Percentiles rank a stretch among this genome's conserved stretches.
Evolutionary conservation across 1,140 invertebrate genomes (phyloP).

Genomic region (Aphaenogaster ashmeadi): DNA sequence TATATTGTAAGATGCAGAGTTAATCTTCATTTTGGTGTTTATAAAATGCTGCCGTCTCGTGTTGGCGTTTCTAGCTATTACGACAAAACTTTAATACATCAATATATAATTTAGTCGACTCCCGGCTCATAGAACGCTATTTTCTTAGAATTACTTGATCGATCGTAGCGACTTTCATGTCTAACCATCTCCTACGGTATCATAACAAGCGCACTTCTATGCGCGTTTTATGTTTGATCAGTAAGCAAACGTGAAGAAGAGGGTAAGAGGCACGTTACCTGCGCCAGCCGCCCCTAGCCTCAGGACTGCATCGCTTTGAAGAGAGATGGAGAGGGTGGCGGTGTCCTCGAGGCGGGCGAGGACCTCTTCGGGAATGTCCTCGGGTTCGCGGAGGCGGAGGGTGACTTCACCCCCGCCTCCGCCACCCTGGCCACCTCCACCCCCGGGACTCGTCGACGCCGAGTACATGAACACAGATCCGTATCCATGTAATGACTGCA

Average conservation of each 20-base stretch:
- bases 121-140: constrained; percentile 1
- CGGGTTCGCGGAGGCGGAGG: constrained; percentile 87
- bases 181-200: constrained; percentile 33
- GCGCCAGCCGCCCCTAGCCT: constrained; percentile 85
- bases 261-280: constrained; percentile 77
- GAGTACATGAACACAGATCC: constrained; percentile 88
- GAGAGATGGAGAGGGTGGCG: constrained; percentile 87
- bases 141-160: constrained; percentile 45
- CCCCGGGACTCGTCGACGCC: constrained; percentile 86
- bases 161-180: constrained; percentile 12
- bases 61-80: neutral
- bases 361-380: constrained; percentile 87
- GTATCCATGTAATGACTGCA: constrained; percentile 87
- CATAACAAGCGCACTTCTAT: constrained; percentile 29
- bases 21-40: neutral
- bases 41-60: neutral
- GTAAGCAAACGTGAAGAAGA: constrained; percentile 56
- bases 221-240: constrained; percentile 53
- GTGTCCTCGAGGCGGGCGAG: constrained; percentile 87
- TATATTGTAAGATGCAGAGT: neutral
- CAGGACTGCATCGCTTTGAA: constrained; percentile 86
- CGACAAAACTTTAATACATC: constrained; percentile 1
- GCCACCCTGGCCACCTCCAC: constrained; percentile 82
- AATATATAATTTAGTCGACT: neutral
- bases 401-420: constrained; percentile 86